These are phyloP conservation scores for Phyto melanocephala DNA, from an alignment of 2,888 invertebrate species.

Conservation along the genomic window DNA sequence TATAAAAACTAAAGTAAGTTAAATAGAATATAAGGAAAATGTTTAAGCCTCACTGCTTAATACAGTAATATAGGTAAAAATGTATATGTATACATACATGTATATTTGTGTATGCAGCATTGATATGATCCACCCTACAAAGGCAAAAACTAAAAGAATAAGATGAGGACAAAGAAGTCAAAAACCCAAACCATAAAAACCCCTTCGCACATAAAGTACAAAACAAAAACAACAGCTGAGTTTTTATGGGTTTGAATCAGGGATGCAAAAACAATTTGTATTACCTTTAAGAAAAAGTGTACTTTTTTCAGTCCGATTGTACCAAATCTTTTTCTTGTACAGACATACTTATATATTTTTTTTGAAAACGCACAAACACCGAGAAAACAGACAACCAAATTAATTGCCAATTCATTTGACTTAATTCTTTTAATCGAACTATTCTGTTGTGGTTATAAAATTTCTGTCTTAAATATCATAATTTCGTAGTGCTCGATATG, in stretches of 20 bases:
- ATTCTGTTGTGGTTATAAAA: no score
- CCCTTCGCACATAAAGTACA: conserved; percentile 6
- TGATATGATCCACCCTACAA: conserved; percentile 60
- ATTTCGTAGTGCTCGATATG: no score
- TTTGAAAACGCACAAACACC: no score
- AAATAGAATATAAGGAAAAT: neutral
- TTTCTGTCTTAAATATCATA: no score
- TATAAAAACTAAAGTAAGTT: neutral
- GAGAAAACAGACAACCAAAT: no score
- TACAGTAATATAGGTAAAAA: neutral
- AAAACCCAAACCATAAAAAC: conserved; percentile 44
- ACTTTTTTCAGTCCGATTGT: no score
- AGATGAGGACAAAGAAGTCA: conserved; percentile 14
- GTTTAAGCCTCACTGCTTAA: conserved; percentile 45
- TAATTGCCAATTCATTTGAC: no score
- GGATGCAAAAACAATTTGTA: no score
- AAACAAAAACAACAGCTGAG: neutral
- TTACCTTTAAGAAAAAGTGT: no score
- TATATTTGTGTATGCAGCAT: neutral
- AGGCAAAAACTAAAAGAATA: conserved; percentile 1
- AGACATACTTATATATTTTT: no score
- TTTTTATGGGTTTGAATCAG: neutral
- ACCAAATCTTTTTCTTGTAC: no score
- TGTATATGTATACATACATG: neutral
- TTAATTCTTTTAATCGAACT: no score